phyloP scores from a whole-genome alignment of 2,797 vertebrate species.

The Sebastes vulpes region DNA sequence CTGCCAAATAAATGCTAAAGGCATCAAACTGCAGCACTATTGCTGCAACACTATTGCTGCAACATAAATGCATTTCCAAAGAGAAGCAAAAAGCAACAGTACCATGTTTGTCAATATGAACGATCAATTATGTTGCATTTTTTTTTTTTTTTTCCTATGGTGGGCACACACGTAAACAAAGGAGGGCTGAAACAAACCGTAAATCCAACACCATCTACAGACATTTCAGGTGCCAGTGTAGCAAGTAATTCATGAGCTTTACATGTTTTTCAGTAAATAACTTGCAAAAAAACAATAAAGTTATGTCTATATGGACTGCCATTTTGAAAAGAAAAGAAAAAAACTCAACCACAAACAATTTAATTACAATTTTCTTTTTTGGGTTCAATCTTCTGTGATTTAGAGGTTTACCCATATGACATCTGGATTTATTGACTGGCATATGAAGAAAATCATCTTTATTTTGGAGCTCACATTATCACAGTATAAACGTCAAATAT shows the following conservation, averaged over 20 bases:
- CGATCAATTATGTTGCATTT: too few species aligned
- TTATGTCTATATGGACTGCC: not conserved
- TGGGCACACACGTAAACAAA: not conserved
- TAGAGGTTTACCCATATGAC: rapidly evolving
- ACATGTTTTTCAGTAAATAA: not conserved
- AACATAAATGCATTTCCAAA: not conserved
- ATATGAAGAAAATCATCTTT: not conserved
- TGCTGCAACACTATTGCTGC: not conserved
- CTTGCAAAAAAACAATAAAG: not conserved
- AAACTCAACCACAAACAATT: not conserved
- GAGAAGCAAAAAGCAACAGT: not conserved
- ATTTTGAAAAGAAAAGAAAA: not conserved
- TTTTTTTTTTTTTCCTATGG: not conserved
- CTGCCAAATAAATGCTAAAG: not conserved
- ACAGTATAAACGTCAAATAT: not conserved
- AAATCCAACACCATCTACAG: not conserved
- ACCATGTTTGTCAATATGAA: not conserved
- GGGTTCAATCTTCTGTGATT: not conserved
- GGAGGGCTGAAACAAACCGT: not conserved
- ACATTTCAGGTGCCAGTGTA: not conserved
- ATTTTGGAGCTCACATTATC: not conserved
- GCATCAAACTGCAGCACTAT: not conserved
- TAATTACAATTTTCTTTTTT: not conserved
- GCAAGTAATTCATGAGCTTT: not conserved
- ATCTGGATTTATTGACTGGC: not conserved